Conservation (phyloP, 2,797 vertebrate genomes). For the Cyprinella venusta region DNA sequence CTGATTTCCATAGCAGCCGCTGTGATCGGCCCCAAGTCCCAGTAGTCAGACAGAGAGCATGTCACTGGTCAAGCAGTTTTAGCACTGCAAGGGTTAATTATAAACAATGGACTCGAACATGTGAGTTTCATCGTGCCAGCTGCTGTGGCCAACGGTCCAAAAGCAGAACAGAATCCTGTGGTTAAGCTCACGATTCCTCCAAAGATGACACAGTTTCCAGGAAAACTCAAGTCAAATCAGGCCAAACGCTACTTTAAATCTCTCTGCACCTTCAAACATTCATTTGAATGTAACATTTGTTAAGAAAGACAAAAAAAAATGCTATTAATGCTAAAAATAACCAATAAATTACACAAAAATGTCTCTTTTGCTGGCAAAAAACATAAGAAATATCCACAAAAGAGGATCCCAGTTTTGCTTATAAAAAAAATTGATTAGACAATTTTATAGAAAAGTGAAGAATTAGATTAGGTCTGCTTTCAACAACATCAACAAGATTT, state of each 20-base stretch:
- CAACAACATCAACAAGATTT: background rate
- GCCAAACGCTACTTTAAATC: background rate
- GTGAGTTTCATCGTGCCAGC: constrained; percentile 3
- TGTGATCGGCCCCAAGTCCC: background rate
- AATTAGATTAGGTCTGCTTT: background rate
- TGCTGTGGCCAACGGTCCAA: background rate
- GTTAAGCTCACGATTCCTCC: background rate
- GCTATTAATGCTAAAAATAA: background rate
- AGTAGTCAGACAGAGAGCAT: constrained; percentile 21
- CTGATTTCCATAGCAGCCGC: constrained; percentile 38
- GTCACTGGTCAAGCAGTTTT: constrained; percentile 28
- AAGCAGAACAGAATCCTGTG: constrained; percentile 40
- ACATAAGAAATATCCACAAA: background rate
- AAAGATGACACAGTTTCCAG: background rate
- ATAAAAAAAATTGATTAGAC: background rate
- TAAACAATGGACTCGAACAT: constrained; percentile 1
- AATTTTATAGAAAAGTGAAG: background rate
- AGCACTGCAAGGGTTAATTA: constrained; percentile 21
- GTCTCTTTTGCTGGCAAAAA: background rate
- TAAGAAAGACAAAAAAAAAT: background rate
- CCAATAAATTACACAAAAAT: background rate
- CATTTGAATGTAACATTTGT: background rate
- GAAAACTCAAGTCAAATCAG: background rate
- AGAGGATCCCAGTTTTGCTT: background rate
- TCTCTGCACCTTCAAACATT: background rate